These are phyloP conservation scores for Bugulina stolonifera DNA, from an alignment of 2,888 invertebrate genomes.

Conservation along the genomic window DNA sequence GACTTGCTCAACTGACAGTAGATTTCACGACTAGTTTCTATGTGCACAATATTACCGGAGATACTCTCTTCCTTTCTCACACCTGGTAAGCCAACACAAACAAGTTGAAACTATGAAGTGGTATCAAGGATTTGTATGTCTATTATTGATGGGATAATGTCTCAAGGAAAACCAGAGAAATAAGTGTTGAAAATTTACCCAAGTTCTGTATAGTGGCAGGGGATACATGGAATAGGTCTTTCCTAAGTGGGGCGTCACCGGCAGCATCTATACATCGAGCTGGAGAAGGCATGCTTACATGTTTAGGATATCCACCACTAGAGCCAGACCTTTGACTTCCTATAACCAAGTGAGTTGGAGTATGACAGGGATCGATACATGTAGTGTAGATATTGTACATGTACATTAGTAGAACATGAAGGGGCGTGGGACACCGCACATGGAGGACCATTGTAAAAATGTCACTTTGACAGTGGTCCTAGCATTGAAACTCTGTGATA, in stretches of 20 bases:
- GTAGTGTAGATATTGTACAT: no score
- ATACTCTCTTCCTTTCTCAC: neutral
- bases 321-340: neutral
- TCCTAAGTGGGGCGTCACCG: neutral
- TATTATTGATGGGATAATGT: no score
- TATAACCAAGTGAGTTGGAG: no score
- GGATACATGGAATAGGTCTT: neutral
- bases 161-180: neutral
- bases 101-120: no score
- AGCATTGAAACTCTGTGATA: no score
- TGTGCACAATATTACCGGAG: conserved; percentile 53
- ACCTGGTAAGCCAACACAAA: no score
- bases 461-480: no score
- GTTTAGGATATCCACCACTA: neutral
- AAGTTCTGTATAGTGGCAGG: neutral
- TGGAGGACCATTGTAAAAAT: no score
- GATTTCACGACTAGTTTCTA: conserved; percentile 63
- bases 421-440: no score
- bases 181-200: neutral
- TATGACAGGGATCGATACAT: no score
- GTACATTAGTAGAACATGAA: no score
- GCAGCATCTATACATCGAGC: neutral
- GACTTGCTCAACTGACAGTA: conserved; percentile 61
- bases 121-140: no score
- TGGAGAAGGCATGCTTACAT: neutral